Conservation (phyloP, 2,113 vertebrate genomes). For the Holacanthus passer region DNA sequence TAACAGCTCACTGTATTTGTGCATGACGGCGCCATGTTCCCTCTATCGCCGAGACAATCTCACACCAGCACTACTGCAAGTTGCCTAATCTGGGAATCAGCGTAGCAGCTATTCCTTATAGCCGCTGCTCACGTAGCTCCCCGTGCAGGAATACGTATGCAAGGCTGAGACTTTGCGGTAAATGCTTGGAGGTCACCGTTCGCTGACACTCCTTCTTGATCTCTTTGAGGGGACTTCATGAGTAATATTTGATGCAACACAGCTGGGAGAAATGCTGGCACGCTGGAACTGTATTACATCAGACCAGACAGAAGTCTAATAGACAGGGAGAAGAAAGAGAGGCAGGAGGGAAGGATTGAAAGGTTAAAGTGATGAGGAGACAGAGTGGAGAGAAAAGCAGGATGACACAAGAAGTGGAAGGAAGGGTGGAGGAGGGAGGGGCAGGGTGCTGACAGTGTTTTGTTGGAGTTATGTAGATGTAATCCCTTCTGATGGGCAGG, state of each 20-base stretch:
- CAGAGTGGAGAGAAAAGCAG: conserved; percentile 14
- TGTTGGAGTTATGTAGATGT: conserved; percentile 65
- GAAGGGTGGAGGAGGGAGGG: conserved; percentile 51
- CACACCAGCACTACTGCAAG: conserved; percentile 52
- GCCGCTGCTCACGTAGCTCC: background rate
- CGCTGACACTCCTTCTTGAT: conserved; percentile 16
- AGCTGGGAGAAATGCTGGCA: conserved; percentile 48
- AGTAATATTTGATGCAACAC: conserved; percentile 58
- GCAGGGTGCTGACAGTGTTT: conserved; percentile 60
- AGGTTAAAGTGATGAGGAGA: conserved; percentile 52
- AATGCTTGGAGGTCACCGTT: conserved; percentile 38
- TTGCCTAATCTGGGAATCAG: conserved; percentile 62
- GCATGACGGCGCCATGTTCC: conserved; percentile 66
- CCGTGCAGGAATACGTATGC: background rate
- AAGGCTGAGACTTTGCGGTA: conserved; percentile 11
- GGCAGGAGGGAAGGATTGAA: conserved; percentile 17
- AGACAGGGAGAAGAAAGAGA: conserved; percentile 34
- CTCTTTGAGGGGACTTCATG: conserved; percentile 13
- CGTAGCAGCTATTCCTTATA: conserved; percentile 21
- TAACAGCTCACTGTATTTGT: conserved; percentile 68
- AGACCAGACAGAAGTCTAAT: conserved; percentile 28
- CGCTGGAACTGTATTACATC: conserved; percentile 52
- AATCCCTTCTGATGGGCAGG: conserved; percentile 71
- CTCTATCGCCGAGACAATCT: conserved; percentile 71
- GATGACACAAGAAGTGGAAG: conserved; percentile 47